Conservation (phyloP, 2,113 vertebrate species). For the Nothoprocta perdicaria region DNA sequence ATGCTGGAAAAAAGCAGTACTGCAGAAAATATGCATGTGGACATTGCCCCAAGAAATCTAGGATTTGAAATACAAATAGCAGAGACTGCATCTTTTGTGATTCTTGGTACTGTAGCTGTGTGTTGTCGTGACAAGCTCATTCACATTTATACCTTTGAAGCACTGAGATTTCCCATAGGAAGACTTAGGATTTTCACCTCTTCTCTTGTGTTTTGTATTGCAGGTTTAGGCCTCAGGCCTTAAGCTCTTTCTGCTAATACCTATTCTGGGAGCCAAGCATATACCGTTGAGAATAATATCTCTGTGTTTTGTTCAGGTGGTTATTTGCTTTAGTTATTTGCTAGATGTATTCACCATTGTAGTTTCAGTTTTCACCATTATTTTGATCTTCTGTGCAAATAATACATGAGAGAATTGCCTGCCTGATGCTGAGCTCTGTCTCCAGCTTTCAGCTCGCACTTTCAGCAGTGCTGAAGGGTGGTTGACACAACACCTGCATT, state of each 20-base stretch:
- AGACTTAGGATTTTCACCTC: not conserved
- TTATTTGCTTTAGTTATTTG: not conserved
- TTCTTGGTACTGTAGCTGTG: not conserved
- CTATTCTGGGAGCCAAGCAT: not conserved
- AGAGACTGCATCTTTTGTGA: not conserved
- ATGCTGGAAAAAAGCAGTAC: not conserved
- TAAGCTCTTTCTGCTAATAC: not conserved
- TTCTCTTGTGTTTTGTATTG: not conserved
- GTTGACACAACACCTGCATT: not conserved
- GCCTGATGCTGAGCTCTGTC: accelerated
- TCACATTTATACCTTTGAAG: not conserved
- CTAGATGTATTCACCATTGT: not conserved
- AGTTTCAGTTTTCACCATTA: slow-evolving; percentile 17
- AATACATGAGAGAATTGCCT: not conserved
- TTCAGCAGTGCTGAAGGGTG: not conserved
- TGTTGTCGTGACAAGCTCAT: not conserved
- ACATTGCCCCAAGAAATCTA: not conserved
- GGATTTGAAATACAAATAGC: not conserved
- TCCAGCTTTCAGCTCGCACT: not conserved
- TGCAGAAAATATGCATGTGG: not conserved
- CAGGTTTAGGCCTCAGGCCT: not conserved
- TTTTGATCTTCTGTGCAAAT: slow-evolving; percentile 30
- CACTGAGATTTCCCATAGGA: not conserved
- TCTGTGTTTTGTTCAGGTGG: not conserved
- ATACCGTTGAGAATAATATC: not conserved